A percentile compares a stretch with the other conserved stretches of the same genome.
Evolutionary conservation across 2,113 vertebrate species (phyloP).

Genomic region (Cairina moschata): DNA sequence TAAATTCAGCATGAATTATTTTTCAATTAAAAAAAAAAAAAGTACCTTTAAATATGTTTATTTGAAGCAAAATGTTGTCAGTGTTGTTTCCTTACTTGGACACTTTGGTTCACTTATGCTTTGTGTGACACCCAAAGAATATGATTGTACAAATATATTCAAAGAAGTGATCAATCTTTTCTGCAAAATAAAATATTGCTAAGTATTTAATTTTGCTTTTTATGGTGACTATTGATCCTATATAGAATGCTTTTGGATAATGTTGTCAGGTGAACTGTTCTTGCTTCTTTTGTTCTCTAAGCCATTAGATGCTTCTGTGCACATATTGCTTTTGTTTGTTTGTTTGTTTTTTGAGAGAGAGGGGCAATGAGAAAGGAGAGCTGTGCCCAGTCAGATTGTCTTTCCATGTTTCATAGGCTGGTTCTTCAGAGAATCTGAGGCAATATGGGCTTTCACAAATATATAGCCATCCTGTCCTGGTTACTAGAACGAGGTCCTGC

Average conservation of each 20-base stretch:
- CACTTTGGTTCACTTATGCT: not conserved
- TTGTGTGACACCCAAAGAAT: not conserved
- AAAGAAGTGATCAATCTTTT: not conserved
- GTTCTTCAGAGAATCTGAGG: constrained; percentile 85
- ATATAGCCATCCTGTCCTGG: constrained; percentile 84
- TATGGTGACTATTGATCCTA: not conserved
- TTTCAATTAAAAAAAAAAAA: not conserved
- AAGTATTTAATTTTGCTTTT: not conserved
- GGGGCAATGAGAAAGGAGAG: not conserved
- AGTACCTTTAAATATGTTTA: not conserved
- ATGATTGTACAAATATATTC: not conserved
- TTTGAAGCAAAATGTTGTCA: not conserved
- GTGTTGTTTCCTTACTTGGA: not conserved
- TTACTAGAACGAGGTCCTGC: constrained; percentile 85
- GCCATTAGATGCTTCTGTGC: not conserved
- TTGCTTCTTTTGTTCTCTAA: not conserved
- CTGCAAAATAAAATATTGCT: not conserved
- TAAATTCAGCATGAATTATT: not conserved
- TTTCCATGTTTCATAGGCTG: constrained; percentile 69
- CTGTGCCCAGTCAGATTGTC: not conserved
- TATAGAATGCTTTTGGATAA: not conserved
- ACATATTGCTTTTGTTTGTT: not conserved
- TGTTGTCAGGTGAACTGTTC: not conserved
- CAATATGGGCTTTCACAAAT: constrained; percentile 84
- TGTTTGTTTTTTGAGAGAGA: not conserved